Base-by-base conservation (phyloP, 2,888 invertebrate genomes). In the Theretra japonica region DNA sequence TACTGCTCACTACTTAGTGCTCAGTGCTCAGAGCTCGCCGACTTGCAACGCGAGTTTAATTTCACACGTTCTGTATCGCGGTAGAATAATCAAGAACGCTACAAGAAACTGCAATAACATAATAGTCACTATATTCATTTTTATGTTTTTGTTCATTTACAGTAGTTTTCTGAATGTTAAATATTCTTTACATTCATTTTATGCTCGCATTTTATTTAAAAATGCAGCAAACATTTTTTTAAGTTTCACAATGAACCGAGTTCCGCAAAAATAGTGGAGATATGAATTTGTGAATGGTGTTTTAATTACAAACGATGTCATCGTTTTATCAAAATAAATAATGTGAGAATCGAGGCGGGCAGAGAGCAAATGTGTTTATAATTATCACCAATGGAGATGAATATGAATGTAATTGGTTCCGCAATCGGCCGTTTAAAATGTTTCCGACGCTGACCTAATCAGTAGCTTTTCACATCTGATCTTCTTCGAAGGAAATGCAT, bases 301-400 rank as follows among this genome's bases (percentile, higher is more conserved):
- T 76, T 74, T 74, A 75, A 70, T 78, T 72, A 69, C 77, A 75
- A 73, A 72, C 78, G 75, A 77, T 74, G 76, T 81, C 80, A 78
- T 78, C 80, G 78, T 82, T 81, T 80, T 81, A 80, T 80, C 76
- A 80, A 82, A 79, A 77, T 75, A 76, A 77, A 65, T 65, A 65
- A 65, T 41, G 48, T 25, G 48, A 65, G 80, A 83, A 85, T 76
- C 62, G 76, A 77, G 75, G 74, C 80, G 19, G 79, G 83, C 79
- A 74, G 70, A 69, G 74, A 79, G 82, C 82, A 86, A 88, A 88
- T 85, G 88, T 83, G 83, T 85, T 87, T 88, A 88, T 88, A 88
- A 88, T 88, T 84, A 86, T 84, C 85, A 77, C 76, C 73, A 79
- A 80, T 78, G 79, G 80, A 78, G 77, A 80, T 80, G 80, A 74